Evolutionary conservation across 2,888 invertebrate genomes (phyloP).

Genomic region (Poecilobothrus nobilitatus): DNA sequence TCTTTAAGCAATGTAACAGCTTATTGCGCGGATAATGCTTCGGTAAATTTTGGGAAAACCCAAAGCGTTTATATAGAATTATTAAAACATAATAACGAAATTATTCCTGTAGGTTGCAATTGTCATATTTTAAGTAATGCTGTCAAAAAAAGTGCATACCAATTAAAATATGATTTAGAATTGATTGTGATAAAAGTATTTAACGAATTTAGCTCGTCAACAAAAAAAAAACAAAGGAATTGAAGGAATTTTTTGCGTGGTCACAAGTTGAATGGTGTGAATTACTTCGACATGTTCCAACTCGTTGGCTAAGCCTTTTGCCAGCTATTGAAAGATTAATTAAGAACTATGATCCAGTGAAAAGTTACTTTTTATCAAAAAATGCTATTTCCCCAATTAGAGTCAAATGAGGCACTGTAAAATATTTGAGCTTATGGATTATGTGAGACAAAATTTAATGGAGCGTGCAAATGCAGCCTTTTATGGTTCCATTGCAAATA

Average conservation of each 20-base stretch:
- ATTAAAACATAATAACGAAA: slow-evolving; percentile 13
- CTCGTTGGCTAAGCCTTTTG: slow-evolving; percentile 7
- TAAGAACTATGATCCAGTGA: not conserved
- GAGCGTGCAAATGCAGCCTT: not conserved
- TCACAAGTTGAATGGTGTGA: slow-evolving; percentile 18
- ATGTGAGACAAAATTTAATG: no score
- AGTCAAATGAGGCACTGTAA: not conserved
- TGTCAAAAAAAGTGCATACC: slow-evolving; percentile 14
- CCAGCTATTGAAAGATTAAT: not conserved
- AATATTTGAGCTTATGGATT: slow-evolving; percentile 7
- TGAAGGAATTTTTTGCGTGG: slow-evolving; percentile 17
- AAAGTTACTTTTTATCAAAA: not conserved
- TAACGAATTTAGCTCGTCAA: no score
- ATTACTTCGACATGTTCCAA: slow-evolving; percentile 18
- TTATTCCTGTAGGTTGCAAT: slow-evolving; percentile 8
- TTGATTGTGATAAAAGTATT: slow-evolving; percentile 17
- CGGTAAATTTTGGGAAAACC: slow-evolving; percentile 19
- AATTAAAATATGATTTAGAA: slow-evolving; percentile 19
- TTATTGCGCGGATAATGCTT: slow-evolving; percentile 20
- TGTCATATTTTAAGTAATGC: slow-evolving; percentile 17
- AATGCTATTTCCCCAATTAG: not conserved
- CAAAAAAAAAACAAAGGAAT: slow-evolving; percentile 14
- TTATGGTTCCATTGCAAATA: slow-evolving; percentile 8
- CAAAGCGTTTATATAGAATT: slow-evolving; percentile 19
- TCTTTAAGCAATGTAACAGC: slow-evolving; percentile 12